Evolutionary conservation across 2,113 vertebrate species (phyloP), one percentile per base, ranked within the genome.

Genomic region (Notiomystis cincta): DNA sequence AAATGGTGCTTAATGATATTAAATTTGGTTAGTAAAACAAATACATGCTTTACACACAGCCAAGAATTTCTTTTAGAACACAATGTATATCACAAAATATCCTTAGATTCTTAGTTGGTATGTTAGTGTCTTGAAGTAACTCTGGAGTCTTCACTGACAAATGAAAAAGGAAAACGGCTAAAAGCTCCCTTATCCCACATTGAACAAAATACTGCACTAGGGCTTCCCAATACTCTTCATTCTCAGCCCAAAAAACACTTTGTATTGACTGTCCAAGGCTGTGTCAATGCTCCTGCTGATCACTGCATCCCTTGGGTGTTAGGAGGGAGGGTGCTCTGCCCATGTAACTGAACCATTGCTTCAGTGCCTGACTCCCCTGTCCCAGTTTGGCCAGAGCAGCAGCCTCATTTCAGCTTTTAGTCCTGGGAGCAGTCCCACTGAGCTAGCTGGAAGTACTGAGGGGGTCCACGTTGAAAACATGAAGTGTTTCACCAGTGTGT

Each of bases 331-430:
- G 25, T 48, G 7, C 35, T 83, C 14, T 51, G 48, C 42, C 0
- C 0, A 12, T 24, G 16, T 20, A 30, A 17, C 14, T 1, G 2
- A 60, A 21, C 22, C 11, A 1, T 19, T 42, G 47, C 51, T 54
- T 78, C 38, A 37, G 30, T 0, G 0, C n/a, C 75, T 42, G 48
- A 40, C 15, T 80, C 35, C 19, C 1, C 0, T 24, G 62, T 67
- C 54, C 58, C 76, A 42, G 7, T 37, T 69, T 16, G 70, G 60
- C 31, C 42, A 65, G 22, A 33, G 18, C 6, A 64, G 60, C 28
- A 44, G 42, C 31, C 37, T 76, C 2, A 12, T 17, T 21, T 69
- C 48, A 73, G n/a, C 42, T 81, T 75, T 86, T 27, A 48, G 24
- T 60, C n/a, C 24, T 40, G 13, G 50, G 54, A 80, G 16, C 14